Base-by-base conservation (phyloP, 64 coral and sea anemone genomes). In the Pocillopora verrucosa region DNA sequence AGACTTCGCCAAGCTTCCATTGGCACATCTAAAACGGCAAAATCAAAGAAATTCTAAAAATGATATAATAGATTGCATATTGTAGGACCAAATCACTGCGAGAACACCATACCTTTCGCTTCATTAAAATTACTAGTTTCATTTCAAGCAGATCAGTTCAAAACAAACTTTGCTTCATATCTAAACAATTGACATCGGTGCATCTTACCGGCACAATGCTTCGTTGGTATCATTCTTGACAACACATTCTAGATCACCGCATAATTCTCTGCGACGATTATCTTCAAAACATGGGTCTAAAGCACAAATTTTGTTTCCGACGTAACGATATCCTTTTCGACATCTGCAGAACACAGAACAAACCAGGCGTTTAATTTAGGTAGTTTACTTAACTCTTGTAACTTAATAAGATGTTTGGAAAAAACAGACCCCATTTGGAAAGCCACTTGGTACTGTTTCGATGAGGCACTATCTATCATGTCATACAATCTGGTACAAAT, bases 221-320 rank as follows among this genome's bases (percentile, higher is more conserved):
- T 85, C 61, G 37, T 85, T 72, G 17, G 64, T 85, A 36, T 70
- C 63, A 57, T 85, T 85, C 12, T 37, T 85, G 11, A 85, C 64
- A 26, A 85, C 82, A 56, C 82, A 85, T 0, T 70, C 82, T 38
- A 85, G 36, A 56, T 70, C 65, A 57, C 82, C 82, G 13, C 82
- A 85, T 20, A 72, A 72, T 56, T 57, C n/a, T 5, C 36, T 20
- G 14, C 26, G 5, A 13, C 63, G 64, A 72, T 85, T 85, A 34
- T 58, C 64, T 56, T 85, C 82, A 72, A 57, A 70, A 36, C 82
- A 85, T 13, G 38, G 22, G 26, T 85, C 82, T n/a, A 85, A 3
- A 9, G 14, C 22, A 16, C 82, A 85, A 22, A 20, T 85, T 24
- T 22, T 72, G 64, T 85, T 72, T 24, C n/a, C 82, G 13, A 85